Evolutionary conservation across 2,888 invertebrate species (phyloP).

Genomic region (Latrodectus hesperus): DNA sequence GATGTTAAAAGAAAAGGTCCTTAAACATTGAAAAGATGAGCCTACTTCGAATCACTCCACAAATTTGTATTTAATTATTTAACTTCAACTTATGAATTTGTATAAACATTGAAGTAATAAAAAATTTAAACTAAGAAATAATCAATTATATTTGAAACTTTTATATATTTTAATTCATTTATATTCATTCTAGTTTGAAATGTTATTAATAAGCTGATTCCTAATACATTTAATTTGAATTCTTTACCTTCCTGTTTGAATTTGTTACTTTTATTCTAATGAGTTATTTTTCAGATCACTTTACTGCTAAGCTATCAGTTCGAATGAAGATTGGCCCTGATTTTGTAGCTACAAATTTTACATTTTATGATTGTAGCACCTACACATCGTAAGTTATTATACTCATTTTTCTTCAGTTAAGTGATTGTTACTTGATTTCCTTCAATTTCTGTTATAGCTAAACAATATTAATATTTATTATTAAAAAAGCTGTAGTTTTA

Average conservation of each 20-base stretch:
- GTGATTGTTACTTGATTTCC: background rate
- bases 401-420: background rate
- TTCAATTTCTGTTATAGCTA: background rate
- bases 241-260: background rate
- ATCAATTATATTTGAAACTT: too few relatives aligned
- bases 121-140: too few relatives aligned
- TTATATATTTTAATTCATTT: too few relatives aligned
- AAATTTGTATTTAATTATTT: too few relatives aligned
- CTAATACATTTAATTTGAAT: too few relatives aligned
- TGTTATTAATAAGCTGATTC: too few relatives aligned
- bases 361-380: slow-evolving; percentile 98
- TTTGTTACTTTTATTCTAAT: slow-evolving; percentile 22
- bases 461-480: background rate
- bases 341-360: slow-evolving; percentile 97
- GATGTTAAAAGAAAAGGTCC: too few relatives aligned
- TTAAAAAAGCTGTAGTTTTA: background rate
- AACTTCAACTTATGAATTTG: too few relatives aligned
- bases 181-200: too few relatives aligned
- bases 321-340: slow-evolving; percentile 93
- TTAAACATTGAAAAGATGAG: too few relatives aligned
- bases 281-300: slow-evolving; percentile 82
- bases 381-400: slow-evolving; percentile 83
- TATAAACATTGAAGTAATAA: too few relatives aligned
- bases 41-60: too few relatives aligned
- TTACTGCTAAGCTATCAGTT: slow-evolving; percentile 94